phyloP scores from a whole-genome alignment of 2,797 vertebrate genomes.

The Thaleichthys pacificus region DNA sequence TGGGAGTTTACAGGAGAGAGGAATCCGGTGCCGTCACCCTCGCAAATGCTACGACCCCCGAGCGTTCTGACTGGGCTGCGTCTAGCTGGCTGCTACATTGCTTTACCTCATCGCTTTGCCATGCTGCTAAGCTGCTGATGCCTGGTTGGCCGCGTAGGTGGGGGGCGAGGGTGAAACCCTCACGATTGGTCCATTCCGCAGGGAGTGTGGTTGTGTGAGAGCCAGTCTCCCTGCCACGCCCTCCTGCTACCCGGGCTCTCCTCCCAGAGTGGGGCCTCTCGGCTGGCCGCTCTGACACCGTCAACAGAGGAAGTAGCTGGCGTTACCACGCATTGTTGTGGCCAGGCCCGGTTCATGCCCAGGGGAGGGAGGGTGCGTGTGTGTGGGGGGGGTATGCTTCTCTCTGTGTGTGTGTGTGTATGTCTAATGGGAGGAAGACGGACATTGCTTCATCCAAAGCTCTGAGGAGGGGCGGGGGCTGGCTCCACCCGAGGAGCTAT shows the following conservation, averaged over 20 bases:
- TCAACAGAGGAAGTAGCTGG: not conserved
- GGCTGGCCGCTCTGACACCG: not conserved
- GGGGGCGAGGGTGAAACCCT: not conserved
- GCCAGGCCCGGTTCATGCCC: not conserved
- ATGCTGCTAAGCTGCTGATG: slow-evolving; percentile 73
- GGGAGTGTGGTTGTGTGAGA: not conserved
- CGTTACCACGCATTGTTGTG: not conserved
- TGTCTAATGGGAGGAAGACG: not conserved
- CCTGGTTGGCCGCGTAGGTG: slow-evolving; percentile 58
- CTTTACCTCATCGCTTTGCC: slow-evolving; percentile 81
- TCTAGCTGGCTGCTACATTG: slow-evolving; percentile 75
- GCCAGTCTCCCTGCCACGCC: not conserved
- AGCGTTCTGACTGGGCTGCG: slow-evolving; percentile 10
- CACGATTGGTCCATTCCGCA: not conserved
- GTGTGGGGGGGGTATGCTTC: no score
- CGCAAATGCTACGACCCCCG: not conserved
- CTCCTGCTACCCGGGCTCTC: no score
- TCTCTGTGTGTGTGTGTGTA: not conserved
- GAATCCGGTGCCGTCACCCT: not conserved
- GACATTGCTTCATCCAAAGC: not conserved
- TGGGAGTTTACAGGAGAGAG: not conserved
- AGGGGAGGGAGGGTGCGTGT: no score
- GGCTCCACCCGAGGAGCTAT: not conserved
- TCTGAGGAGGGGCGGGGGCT: not conserved
- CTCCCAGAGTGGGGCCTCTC: no score